phyloP scores from a whole-genome alignment of 2,113 vertebrate genomes.

The Rhagologus leucostigma region DNA sequence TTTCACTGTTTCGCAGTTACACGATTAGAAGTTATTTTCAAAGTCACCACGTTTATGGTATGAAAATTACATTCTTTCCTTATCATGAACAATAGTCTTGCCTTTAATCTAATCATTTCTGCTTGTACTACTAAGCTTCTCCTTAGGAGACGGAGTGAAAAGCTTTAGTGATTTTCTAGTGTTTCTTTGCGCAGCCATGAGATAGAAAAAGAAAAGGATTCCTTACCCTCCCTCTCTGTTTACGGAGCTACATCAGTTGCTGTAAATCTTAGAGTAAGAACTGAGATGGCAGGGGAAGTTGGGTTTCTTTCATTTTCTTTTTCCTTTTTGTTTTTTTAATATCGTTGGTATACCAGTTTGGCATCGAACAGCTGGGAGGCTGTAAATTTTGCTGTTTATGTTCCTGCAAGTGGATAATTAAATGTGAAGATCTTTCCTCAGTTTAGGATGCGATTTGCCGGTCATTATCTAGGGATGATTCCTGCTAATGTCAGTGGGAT shows the following conservation, averaged over 20 bases:
- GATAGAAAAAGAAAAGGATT: not conserved
- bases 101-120: not conserved
- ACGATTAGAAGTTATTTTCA: not conserved
- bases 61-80: not conserved
- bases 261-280: not conserved
- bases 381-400: not conserved
- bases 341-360: not conserved
- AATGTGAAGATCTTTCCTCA: not conserved
- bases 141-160: not conserved
- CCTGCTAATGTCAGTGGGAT: not conserved
- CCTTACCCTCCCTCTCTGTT: not conserved
- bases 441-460: not conserved
- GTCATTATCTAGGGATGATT: not conserved
- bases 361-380: not conserved
- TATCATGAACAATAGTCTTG: rapidly evolving
- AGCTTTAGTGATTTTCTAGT: not conserved
- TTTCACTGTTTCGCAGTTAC: not conserved
- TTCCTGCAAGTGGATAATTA: not conserved
- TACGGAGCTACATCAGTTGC: not conserved
- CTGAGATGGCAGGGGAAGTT: not conserved
- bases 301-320: rapidly evolving
- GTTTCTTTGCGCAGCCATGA: not conserved
- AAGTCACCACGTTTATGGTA: not conserved
- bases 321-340: too few species aligned
- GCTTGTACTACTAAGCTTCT: not conserved